phyloP scores from a whole-genome alignment of 2,113 vertebrate genomes.

The Stercorarius parasiticus region DNA sequence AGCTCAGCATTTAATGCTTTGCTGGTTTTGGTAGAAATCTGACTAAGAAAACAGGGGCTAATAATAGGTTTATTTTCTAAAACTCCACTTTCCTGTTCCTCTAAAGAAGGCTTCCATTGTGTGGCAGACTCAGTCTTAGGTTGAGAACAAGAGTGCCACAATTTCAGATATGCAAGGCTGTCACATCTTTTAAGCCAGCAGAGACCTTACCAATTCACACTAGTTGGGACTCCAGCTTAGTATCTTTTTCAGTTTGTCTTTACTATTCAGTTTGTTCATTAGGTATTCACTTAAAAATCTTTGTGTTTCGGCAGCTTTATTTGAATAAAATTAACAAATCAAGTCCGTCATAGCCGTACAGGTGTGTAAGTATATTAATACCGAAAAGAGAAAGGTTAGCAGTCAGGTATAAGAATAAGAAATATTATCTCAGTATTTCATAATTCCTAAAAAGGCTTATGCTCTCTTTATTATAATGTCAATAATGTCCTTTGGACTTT shows the following conservation, averaged over 20 bases:
- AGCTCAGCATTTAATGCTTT: background rate
- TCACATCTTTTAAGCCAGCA: background rate
- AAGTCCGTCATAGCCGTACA: background rate
- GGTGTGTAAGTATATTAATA: background rate
- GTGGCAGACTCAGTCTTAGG: background rate
- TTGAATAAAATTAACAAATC: background rate
- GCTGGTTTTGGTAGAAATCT: background rate
- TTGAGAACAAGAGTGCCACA: background rate
- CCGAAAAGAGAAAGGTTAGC: background rate
- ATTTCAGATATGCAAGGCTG: background rate
- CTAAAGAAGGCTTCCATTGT: background rate
- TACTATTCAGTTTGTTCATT: background rate
- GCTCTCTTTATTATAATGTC: background rate
- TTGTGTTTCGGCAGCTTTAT: background rate
- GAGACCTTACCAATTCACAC: background rate
- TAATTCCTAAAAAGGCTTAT: background rate
- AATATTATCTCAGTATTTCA: background rate
- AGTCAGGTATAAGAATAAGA: background rate
- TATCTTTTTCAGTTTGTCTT: background rate
- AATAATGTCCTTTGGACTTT: background rate
- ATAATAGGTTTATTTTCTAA: background rate
- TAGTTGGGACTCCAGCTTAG: background rate
- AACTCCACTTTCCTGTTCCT: background rate
- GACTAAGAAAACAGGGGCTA: background rate
- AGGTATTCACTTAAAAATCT: background rate